Base-by-base conservation (phyloP, 2,113 vertebrate genomes). In the Dendrocopos noguchii region DNA sequence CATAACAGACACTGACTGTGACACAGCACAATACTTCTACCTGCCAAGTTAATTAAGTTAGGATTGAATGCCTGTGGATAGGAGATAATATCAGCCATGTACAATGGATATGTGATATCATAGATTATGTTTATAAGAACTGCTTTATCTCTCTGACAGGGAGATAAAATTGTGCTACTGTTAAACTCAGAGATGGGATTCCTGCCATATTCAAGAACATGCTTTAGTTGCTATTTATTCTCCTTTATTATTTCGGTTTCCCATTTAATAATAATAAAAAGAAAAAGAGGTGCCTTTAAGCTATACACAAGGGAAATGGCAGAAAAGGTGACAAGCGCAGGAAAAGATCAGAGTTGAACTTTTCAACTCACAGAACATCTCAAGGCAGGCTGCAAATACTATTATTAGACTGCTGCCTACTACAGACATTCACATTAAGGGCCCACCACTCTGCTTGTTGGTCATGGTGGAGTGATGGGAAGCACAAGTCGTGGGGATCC, bases 31-130 rank as follows among this genome's bases (percentile, higher is more conserved):
- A 79, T 92, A 66, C 75, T 92, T 83, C 87, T 90, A 66, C 87
- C 95, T 93, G 85, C 96, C 93, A 96, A 89, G 85, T 95, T 97
- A 96, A 97, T 97, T 96, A 96, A 97, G 91, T 93, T 93, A 94
- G 85, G 87, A 97, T 91, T 95, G 96, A 96, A 95, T 96, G 66
- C 82, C 76, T 72, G 59, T 89, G 63, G 78, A 84, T 73, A 85
- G 63, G 36, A 74, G 84, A 91, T 93, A 94, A 85, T 93, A 96
- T 94, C 87, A 90, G 59, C 72, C 72, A 72, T 88, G 81, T 87
- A 86, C 89, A 93, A 93, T 88, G 83, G 74, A 78, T 86, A 75
- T 90, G 50, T 81, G 84, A 92, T 94, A 92, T 88, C 88, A 67
- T 47, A 92, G 86, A 94, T 95, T 91, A 91, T 60, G 33, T 74